These are phyloP conservation scores for Apteryx owenii DNA, from an alignment of 2,113 vertebrate genomes.

Conservation along the genomic window DNA sequence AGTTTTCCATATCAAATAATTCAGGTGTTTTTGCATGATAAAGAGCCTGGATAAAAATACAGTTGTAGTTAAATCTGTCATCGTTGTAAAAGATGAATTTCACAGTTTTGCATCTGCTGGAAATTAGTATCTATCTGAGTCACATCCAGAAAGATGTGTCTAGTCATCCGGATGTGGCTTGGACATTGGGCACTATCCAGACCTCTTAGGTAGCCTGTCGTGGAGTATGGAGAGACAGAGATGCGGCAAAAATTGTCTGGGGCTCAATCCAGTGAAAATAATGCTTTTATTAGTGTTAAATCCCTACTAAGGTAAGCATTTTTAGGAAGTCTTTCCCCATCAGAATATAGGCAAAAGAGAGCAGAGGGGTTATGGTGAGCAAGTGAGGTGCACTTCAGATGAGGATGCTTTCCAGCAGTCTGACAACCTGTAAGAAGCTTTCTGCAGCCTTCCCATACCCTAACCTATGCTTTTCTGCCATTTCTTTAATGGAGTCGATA, in stretches of 20 bases:
- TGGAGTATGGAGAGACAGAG: background rate
- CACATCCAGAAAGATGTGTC: background rate
- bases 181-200: background rate
- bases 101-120: background rate
- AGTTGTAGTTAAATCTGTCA: background rate
- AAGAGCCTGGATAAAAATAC: background rate
- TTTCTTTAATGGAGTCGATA: fast-evolving
- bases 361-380: background rate
- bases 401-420: background rate
- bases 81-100: background rate
- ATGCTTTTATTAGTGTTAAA: background rate
- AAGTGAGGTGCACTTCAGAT: background rate
- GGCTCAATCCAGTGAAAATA: background rate
- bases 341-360: background rate
- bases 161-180: fast-evolving
- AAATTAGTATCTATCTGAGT: background rate
- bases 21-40: background rate
- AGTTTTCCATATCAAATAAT: background rate
- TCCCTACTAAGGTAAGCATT: background rate
- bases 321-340: background rate
- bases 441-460: fast-evolving
- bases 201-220: background rate
- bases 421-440: background rate
- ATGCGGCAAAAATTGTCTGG: background rate
- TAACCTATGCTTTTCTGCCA: background rate